Conservation (phyloP, 2,797 vertebrate species). For the Phoeniculus purpureus region DNA sequence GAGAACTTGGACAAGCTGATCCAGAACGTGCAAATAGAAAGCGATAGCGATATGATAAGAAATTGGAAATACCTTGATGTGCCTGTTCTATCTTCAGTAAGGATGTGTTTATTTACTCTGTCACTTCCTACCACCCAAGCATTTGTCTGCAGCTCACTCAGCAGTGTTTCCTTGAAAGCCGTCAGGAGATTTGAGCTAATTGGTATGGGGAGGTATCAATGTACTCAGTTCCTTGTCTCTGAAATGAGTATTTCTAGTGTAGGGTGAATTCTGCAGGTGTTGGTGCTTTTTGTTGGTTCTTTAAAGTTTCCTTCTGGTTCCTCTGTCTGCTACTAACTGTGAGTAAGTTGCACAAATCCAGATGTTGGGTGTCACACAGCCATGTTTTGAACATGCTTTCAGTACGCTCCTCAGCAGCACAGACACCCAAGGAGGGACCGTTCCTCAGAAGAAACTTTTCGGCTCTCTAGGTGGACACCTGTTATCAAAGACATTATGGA, state of each 20-base stretch:
- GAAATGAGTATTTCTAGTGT: neutral
- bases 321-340: neutral
- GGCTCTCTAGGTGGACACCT: slow-evolving; percentile 95
- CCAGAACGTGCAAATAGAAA: slow-evolving; percentile 93
- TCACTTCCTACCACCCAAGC: neutral
- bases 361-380: neutral
- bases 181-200: neutral
- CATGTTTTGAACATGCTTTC: neutral
- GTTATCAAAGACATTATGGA: slow-evolving; percentile 96
- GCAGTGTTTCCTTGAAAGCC: neutral
- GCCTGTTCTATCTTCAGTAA: slow-evolving; percentile 83
- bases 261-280: neutral
- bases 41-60: slow-evolving; percentile 89
- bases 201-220: neutral
- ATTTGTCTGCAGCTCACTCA: neutral
- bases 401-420: slow-evolving; percentile 68
- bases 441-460: slow-evolving; percentile 88
- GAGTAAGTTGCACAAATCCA: neutral
- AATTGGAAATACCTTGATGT: slow-evolving; percentile 95
- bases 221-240: neutral
- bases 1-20: slow-evolving; percentile 96
- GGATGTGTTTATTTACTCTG: slow-evolving; percentile 29
- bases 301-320: neutral
- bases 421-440: slow-evolving; percentile 87
- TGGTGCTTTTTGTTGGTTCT: neutral